These are phyloP conservation scores for Syngnathus acus DNA, from an alignment of 2,797 vertebrate genomes.

Conservation along the genomic window DNA sequence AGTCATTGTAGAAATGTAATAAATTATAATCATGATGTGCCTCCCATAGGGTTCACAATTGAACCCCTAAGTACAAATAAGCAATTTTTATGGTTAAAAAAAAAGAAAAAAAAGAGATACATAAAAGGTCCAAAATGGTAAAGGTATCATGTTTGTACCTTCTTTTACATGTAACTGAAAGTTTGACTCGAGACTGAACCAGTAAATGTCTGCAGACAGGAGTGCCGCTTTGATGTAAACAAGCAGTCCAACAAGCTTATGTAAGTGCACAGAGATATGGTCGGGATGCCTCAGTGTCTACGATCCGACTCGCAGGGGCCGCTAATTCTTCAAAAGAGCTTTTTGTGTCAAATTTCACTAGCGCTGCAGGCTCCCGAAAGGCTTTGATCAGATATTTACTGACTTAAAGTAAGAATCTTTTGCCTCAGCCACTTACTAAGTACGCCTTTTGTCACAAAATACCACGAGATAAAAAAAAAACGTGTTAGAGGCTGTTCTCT, in stretches of 20 bases:
- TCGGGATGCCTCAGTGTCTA: background rate
- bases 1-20: too few relatives aligned
- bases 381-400: conserved; percentile 4
- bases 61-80: too few relatives aligned
- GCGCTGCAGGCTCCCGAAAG: background rate
- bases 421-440: background rate
- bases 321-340: conserved; percentile 5
- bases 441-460: background rate
- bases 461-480: background rate
- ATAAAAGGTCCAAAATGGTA: too few relatives aligned
- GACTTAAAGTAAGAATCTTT: conserved; percentile 2
- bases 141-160: too few relatives aligned
- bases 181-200: background rate
- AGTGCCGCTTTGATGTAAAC: conserved; percentile 1
- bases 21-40: too few relatives aligned
- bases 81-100: background rate
- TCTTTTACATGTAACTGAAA: background rate
- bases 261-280: background rate
- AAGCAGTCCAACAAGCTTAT: background rate
- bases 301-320: background rate
- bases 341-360: conserved; percentile 2
- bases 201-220: background rate
- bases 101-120: background rate
- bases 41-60: too few relatives aligned
- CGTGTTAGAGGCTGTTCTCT: background rate